A percentile compares a stretch with the other conserved stretches of the same genome.
Evolutionary conservation across 2,888 invertebrate genomes (phyloP).

Genomic region (Dryobotodes eremita): DNA sequence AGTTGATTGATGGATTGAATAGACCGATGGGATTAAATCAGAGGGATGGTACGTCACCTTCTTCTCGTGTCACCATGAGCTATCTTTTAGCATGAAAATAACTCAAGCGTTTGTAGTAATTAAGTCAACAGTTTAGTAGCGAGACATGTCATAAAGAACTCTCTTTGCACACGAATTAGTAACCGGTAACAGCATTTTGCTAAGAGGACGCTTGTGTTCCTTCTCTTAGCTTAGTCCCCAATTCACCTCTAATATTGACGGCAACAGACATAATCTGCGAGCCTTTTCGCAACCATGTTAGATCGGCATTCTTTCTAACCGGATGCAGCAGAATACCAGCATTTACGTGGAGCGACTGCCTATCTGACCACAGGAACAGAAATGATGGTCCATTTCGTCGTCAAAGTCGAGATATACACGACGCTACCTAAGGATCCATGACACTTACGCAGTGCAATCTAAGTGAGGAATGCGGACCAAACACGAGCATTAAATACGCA

Average conservation of each 20-base stretch:
- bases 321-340: neutral
- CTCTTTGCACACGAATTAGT: neutral
- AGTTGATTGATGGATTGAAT: too few species aligned
- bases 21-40: neutral
- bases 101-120: neutral
- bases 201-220: neutral
- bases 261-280: neutral
- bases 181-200: neutral
- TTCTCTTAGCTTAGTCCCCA: neutral
- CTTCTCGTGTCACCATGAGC: neutral
- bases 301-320: neutral
- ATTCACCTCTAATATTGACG: neutral
- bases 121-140: neutral
- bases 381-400: neutral
- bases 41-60: neutral
- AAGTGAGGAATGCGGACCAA: conserved; percentile 56
- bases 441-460: conserved; percentile 44
- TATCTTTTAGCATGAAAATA: neutral
- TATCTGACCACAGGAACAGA: neutral
- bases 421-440: conserved; percentile 32
- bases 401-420: neutral
- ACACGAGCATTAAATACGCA: conserved; percentile 68
- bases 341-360: neutral
- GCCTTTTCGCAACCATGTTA: neutral
- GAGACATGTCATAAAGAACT: neutral